Base-by-base conservation (phyloP, 2,797 vertebrate genomes). In the Alectoris magna region DNA sequence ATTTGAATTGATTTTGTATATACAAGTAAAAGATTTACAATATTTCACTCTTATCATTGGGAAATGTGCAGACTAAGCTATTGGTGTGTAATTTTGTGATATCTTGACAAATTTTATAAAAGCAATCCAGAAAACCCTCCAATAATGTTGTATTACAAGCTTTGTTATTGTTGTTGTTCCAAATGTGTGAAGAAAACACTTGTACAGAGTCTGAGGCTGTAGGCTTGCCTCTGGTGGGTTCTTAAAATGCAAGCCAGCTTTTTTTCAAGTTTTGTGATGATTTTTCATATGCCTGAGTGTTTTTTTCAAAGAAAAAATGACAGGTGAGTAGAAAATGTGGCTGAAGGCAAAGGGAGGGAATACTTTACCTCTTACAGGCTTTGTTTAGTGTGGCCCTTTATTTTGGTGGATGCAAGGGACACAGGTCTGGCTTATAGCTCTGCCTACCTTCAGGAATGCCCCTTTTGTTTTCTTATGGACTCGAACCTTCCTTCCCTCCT, bases 51-150 rank as follows among this genome's bases (percentile, higher is more conserved):
- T 97, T 96, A 90, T 95, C 96, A 96, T 96, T 95, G 95, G 96
- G 91, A 96, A 98, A 97, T 98, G 96, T 98, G 96, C 93, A 89
- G 92, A 95, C 97, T 48, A 91, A 95, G 96, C 96, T 94, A 96
- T 78, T 90, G 71, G 97, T 97, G 97, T 95, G 95, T 96, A 93
- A 98, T 97, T 94, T 97, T 97, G 94, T 97, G 94, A 68, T 96
- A 96, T 74, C 87, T 96, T 96, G 94, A 89, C 87, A 97, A 98
- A 98, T 97, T 98, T 98, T 98, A 98, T 98, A 98, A 98, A 98
- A 98, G 94, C 95, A 97, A 97, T 72, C 97, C 98, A 98, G 97
- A 84, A 95, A 53, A 51, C 31, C 19, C 62, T 36, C 62, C 31
- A 51, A 29, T 19, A 19, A 24, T 92, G 88, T 87, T 91, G 77